A percentile compares a stretch with the other conserved stretches of the same genome.
These are phyloP conservation scores for Dasypogon diadema DNA, from an alignment of 2,888 invertebrate species.

Conservation along the genomic window DNA sequence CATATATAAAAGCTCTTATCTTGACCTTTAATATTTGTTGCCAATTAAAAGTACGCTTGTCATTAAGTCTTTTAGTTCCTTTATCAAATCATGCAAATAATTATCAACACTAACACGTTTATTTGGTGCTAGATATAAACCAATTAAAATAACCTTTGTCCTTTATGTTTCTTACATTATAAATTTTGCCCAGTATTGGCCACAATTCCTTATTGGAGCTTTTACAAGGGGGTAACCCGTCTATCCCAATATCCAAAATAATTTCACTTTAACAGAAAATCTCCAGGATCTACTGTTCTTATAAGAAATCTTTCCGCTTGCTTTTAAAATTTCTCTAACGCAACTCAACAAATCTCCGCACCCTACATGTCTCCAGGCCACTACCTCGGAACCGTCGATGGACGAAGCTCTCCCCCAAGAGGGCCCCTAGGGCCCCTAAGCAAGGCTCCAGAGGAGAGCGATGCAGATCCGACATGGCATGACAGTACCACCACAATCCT, in stretches of 20 bases:
- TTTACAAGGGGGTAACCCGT: constrained; percentile 24
- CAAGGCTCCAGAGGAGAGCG: too few relatives aligned
- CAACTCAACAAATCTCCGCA: too few relatives aligned
- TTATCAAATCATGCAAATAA: constrained; percentile 33
- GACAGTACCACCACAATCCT: too few relatives aligned
- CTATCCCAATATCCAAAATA: constrained; percentile 30
- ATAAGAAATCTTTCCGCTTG: too few relatives aligned
- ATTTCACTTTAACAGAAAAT: not conserved
- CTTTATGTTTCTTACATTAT: not conserved
- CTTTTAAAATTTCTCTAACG: too few relatives aligned
- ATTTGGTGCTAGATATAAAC: constrained; percentile 6
- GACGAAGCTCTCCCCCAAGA: too few relatives aligned
- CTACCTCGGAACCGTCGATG: too few relatives aligned
- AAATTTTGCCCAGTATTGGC: constrained; percentile 7
- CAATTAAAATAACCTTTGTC: constrained; percentile 1
- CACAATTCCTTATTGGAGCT: constrained; percentile 16
- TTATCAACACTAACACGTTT: constrained; percentile 32
- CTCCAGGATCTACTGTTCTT: not conserved
- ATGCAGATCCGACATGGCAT: too few relatives aligned
- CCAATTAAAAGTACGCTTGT: not conserved
- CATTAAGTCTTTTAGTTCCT: constrained; percentile 8
- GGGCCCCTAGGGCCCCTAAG: too few relatives aligned
- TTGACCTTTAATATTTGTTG: not conserved
- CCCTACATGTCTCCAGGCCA: too few relatives aligned
- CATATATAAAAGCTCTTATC: constrained; percentile 21